Evolutionary conservation across 2,113 vertebrate species (phyloP).

Genomic region (Propithecus coquereli): DNA sequence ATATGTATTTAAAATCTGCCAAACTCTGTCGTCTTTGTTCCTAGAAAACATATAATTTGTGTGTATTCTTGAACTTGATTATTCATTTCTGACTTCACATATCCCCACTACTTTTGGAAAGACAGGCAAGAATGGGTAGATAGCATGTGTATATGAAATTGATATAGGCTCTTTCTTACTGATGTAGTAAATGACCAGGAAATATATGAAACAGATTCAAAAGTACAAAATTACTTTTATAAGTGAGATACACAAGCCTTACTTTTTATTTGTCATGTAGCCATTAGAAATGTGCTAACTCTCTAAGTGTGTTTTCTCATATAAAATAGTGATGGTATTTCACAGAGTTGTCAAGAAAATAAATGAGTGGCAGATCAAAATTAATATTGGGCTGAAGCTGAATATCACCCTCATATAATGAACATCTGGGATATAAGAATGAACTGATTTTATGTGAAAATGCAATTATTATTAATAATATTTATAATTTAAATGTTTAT

Average conservation of each 20-base stretch:
- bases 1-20: slow-evolving; percentile 7
- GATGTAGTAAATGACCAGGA: neutral
- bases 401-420: neutral
- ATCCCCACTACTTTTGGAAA: neutral
- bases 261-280: neutral
- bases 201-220: slow-evolving; percentile 12
- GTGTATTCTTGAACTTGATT: neutral
- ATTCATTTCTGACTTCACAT: slow-evolving; percentile 7
- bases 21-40: neutral
- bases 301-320: neutral
- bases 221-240: neutral
- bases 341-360: neutral
- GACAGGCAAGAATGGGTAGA: neutral
- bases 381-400: neutral
- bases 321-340: neutral
- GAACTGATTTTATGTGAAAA: slow-evolving; percentile 22
- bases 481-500: neutral
- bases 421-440: neutral
- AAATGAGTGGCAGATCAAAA: neutral
- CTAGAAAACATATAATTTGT: neutral
- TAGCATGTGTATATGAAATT: neutral
- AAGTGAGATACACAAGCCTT: neutral
- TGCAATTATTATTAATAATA: neutral
- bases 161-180: neutral
- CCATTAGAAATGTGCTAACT: neutral